Evolutionary conservation across 1,140 invertebrate species (phyloP).

Genomic region (Homarus americanus): DNA sequence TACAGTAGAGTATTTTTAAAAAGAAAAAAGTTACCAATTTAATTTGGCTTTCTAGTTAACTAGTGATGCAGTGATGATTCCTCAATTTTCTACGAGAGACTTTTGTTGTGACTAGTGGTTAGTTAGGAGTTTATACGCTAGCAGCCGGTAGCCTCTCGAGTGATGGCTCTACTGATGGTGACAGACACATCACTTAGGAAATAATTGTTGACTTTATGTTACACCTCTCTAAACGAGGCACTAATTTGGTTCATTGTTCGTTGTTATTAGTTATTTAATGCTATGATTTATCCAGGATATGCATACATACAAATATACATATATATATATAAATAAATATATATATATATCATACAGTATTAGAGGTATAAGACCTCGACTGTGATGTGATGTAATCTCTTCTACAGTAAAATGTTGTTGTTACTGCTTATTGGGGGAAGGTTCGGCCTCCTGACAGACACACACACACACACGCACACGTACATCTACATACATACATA

Average conservation of each 20-base stretch:
- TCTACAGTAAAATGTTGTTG: slow-evolving; percentile 37
- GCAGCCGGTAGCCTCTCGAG: slow-evolving; percentile 13
- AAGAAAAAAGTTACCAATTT: neutral
- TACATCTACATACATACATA: too few relatives aligned
- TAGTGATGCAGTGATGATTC: slow-evolving; percentile 12
- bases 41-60: slow-evolving; percentile 18
- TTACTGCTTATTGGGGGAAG: slow-evolving; percentile 15
- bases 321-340: slow-evolving; percentile 26
- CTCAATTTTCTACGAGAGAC: slow-evolving; percentile 26
- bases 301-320: slow-evolving; percentile 26
- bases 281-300: slow-evolving; percentile 37
- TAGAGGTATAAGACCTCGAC: slow-evolving; percentile 50
- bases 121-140: slow-evolving; percentile 39
- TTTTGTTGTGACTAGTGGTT: slow-evolving; percentile 34
- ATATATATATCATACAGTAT: slow-evolving; percentile 48
- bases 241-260: slow-evolving; percentile 36
- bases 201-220: slow-evolving; percentile 35
- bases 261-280: slow-evolving; percentile 51
- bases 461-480: too few relatives aligned
- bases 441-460: neutral
- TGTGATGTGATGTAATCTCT: slow-evolving; percentile 57
- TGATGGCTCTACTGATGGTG: slow-evolving; percentile 18
- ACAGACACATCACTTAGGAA: slow-evolving; percentile 30
- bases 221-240: slow-evolving; percentile 13
- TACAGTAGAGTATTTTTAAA: slow-evolving; percentile 11